Evolutionary conservation across 2,113 vertebrate species (phyloP).

Genomic region (Toxotes jaculatrix): DNA sequence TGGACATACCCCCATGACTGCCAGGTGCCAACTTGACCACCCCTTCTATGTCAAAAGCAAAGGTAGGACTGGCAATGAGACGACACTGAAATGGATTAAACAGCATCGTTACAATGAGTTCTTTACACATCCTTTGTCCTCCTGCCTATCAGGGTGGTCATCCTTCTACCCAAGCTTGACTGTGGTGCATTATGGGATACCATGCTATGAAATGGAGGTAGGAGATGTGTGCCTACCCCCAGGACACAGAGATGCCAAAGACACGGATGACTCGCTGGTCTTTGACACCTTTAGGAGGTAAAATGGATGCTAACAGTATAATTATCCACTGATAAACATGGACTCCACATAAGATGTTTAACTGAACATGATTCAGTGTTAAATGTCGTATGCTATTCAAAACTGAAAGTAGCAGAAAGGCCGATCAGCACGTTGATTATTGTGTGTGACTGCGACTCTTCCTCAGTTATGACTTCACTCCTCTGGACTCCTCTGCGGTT

Average conservation of each 20-base stretch:
- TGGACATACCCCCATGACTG: constrained; percentile 88
- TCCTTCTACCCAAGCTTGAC: constrained; percentile 98
- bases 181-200: constrained; percentile 98
- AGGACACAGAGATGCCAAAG: constrained; percentile 97
- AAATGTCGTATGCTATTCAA: not conserved
- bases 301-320: not conserved
- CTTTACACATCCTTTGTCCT: not conserved
- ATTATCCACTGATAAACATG: too few species aligned
- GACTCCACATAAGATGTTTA: not conserved
- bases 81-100: not conserved
- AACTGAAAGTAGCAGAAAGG: too few species aligned
- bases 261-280: constrained; percentile 96
- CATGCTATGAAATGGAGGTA: constrained; percentile 95
- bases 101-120: rapidly evolving
- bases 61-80: constrained; percentile 82
- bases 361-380: not conserved
- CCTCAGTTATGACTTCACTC: constrained; percentile 95
- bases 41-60: constrained; percentile 98
- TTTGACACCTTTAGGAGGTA: constrained; percentile 99
- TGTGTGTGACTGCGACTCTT: constrained; percentile 18
- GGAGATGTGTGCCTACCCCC: constrained; percentile 97
- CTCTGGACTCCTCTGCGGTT: constrained; percentile 97
- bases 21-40: constrained; percentile 93
- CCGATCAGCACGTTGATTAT: not conserved
- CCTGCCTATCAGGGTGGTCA: constrained; percentile 89